Percentiles rank a stretch among this genome's conserved stretches.
phyloP scores from a whole-genome alignment of 2,888 invertebrate genomes.

The Nasonovia ribisnigri region DNA sequence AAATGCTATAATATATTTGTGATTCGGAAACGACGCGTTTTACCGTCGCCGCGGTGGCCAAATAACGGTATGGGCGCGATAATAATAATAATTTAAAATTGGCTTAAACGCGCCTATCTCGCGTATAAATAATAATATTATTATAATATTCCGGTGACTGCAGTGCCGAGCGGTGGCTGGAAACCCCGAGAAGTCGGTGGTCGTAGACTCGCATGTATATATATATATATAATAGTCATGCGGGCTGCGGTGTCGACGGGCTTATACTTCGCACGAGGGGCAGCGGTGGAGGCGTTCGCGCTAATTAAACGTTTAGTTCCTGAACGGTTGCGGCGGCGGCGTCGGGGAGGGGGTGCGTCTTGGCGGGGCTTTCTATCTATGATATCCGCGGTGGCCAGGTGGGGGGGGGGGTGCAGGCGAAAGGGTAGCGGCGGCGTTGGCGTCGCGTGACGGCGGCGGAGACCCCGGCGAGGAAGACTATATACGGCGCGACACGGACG shows the following conservation, averaged over 20 bases:
- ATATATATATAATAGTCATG: not conserved
- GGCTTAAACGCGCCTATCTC: not conserved
- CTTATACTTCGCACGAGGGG: not conserved
- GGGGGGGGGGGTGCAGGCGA: not conserved
- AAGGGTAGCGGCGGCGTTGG: too few species aligned
- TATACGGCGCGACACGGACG: not conserved
- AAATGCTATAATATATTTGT: too few species aligned
- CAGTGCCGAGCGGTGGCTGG: not conserved
- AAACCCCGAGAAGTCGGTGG: not conserved
- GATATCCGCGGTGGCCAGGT: not conserved
- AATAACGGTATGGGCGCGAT: not conserved
- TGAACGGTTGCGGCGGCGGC: not conserved
- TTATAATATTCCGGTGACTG: not conserved
- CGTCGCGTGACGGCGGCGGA: not conserved
- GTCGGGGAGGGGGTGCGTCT: not conserved
- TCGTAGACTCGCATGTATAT: not conserved
- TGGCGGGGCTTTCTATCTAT: not conserved
- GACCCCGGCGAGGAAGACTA: not conserved
- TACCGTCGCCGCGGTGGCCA: not conserved
- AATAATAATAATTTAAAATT: not conserved
- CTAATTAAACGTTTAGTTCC: slow-evolving; percentile 60
- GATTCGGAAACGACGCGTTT: not conserved
- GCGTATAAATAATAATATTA: too few species aligned
- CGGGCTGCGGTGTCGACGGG: not conserved
- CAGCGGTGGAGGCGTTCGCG: not conserved